Evolutionary conservation across 2,113 vertebrate genomes (phyloP).

Genomic region (Brachirus orientalis): DNA sequence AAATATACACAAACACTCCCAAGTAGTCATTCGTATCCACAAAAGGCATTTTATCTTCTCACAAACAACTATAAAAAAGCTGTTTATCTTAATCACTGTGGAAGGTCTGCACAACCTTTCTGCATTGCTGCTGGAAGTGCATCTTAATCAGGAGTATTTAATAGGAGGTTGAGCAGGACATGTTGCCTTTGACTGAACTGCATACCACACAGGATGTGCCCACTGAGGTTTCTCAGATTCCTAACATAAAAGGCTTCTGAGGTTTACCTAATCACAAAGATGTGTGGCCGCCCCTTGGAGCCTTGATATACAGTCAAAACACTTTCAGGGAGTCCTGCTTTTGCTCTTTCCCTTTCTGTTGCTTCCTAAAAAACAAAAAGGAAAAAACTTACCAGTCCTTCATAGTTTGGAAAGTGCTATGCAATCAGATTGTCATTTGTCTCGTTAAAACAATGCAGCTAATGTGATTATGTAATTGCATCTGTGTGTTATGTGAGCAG

Average conservation of each 20-base stretch:
- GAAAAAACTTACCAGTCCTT: conserved; percentile 9
- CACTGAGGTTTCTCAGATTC: conserved; percentile 67
- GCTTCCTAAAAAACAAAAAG: conserved; percentile 23
- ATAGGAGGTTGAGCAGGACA: conserved; percentile 63
- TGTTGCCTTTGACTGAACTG: conserved; percentile 59
- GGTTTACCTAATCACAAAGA: conserved; percentile 76
- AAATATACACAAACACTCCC: conserved; percentile 60
- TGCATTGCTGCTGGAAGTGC: conserved; percentile 47
- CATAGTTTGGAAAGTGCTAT: conserved; percentile 27
- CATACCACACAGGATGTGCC: conserved; percentile 71
- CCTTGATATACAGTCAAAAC: conserved; percentile 63
- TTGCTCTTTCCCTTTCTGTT: conserved; percentile 33
- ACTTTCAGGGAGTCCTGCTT: conserved; percentile 49
- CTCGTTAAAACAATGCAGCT: conserved; percentile 64
- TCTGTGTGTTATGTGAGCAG: conserved; percentile 59
- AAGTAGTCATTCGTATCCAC: conserved; percentile 28
- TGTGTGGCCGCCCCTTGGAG: conserved; percentile 62
- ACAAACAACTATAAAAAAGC: conserved; percentile 33
- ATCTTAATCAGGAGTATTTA: conserved; percentile 62
- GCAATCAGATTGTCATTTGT: conserved; percentile 53
- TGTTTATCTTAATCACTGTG: conserved; percentile 4
- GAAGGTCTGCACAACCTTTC: conserved; percentile 26
- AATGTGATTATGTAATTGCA: conserved; percentile 65
- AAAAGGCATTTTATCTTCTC: conserved; percentile 51
- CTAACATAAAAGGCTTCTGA: conserved; percentile 71